Base-by-base conservation (phyloP, 2,888 invertebrate genomes). In the Cantharis rufa region DNA sequence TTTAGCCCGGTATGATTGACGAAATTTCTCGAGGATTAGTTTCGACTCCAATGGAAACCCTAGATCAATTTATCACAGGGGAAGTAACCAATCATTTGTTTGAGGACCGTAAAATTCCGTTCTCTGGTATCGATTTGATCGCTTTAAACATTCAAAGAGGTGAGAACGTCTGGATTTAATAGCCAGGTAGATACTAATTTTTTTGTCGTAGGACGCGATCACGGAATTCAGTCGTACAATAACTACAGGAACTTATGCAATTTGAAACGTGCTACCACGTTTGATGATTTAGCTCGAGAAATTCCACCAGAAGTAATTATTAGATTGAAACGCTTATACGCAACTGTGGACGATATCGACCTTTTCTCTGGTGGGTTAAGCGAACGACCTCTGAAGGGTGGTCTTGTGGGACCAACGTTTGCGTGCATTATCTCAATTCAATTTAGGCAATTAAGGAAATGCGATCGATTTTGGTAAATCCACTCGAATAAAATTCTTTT, bases 281-380 rank as follows among this genome's bases (percentile, higher is more conserved):
- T 98, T 88, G 95, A 96, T 72, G 98, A 98, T 86, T 89, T 98
- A 18, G 91, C 93, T 0, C 92, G 96, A 70, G 97, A 97, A 88
- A 94, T 98, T 83, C 94, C 96, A 21, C 93, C 93, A 78, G 95
- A 96, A 88, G 94, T 95, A 15, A 95, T 95, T 82, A 92, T 92
- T 0, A 90, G 93, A 79, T 91, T 96, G 84, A 94, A 95, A 88
- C 91, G 94, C 77, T 93, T 96, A 79, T 96, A 96, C 87, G 92
- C 94, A 0, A 94, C 95, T 2, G 98, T 98, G 0, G 98, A 98
- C 84, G 98, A 99, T 87, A 96, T 99, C 75, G 97, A 99, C 88
- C 90, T 98, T 2, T 99, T 98, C 92, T 96, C 98, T 0, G 98
- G 98, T 18, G 96, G 97, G 2, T 94, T 98, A 93, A 95, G 96